Evolutionary conservation across 2,797 vertebrate species (phyloP), one percentile per base, ranked within the genome.

Genomic region (Luscinia megarhynchos): DNA sequence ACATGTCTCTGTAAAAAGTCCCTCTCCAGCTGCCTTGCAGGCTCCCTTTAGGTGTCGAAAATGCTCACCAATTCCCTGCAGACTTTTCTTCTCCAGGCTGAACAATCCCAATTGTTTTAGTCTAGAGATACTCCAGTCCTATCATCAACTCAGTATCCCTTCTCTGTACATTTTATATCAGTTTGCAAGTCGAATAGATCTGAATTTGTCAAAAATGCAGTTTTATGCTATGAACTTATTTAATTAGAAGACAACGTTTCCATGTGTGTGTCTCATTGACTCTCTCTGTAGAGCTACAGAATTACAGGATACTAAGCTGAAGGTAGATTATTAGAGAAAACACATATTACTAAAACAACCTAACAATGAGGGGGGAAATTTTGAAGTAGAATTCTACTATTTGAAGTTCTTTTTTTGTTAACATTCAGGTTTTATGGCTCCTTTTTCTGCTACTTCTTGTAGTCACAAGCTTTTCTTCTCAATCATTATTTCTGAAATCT

Each of bases 331-430:
- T 68, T 50, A 74, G 11, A 34, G 15, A 34, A 3, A 74, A 32
- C 19, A 38, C 9, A 10, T 18, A 5, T 58, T 75, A 48, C 20
- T 13, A 81, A 72, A 86, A 45, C 2, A 77, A 53, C 34, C 14
- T 72, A 66, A 69, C 38, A 68, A 58, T 30, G n/a, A 12, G 6
- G 23, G 4, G 3, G 0, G 0, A 3, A 38, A 32, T 11, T 43
- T 55, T 45, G 10, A 78, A 66, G 29, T 11, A 68, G 27, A 63
- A 87, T 67, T 85, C 27, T 69, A 12, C 32, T 74, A 7, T 36
- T 72, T 66, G 4, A 75, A 96, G 30, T 9, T 15, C 5, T 34
- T 38, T 74, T 46, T 46, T 54, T 48, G 16, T 68, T 74, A 83
- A 13, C 8, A 1, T 27, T 77, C 34, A 38, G 3, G 32, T 15